Evolutionary conservation across 2,888 invertebrate genomes (phyloP), one percentile per base, ranked within the genome.

Genomic region (Heteropelma amictum): DNA sequence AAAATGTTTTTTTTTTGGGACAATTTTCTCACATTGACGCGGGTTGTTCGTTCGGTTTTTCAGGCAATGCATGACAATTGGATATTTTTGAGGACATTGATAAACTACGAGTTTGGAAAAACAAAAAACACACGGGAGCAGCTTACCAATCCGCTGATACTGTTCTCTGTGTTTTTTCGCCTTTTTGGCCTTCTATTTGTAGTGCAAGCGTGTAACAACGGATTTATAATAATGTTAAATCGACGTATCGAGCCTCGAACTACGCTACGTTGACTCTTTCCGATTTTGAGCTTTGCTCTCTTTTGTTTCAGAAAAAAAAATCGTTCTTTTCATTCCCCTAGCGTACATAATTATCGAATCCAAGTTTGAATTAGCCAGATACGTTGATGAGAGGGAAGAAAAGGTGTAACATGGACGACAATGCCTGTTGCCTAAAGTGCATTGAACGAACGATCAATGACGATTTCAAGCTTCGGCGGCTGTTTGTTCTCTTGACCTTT

Each of bases 131-230:
- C 81, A 83, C 72, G 83, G 84, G 85, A 87, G 87, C 87, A 89
- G 92, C 94, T 94, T 94, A 94, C 94, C 94, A 92, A 94, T 93
- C 90, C 94, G 92, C 90, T 94, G 94, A 92, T 94, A 94, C 88
- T 93, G 92, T 90, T 93, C 93, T 91, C 93, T 93, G 91, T 93
- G 91, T 90, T 93, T 94, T 90, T 93, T 90, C 93, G 93, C 92
- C 92, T 93, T 91, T 92, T 92, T 90, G 92, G 93, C 84, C 87
- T 88, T 88, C 87, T 89, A 89, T 84, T 73, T 75, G 77, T 85
- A 82, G 86, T 84, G 90, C 85, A 92, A 90, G 92, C 92, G 91
- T 91, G 92, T 90, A 92, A 90, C 67, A 76, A 76, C 63, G 71
- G 75, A 76, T 63, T 61, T 68, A 71, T 33, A 65, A 72, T 78